Base-by-base conservation (phyloP, 1,140 invertebrate species). In the Aphaenogaster ashmeadi region DNA sequence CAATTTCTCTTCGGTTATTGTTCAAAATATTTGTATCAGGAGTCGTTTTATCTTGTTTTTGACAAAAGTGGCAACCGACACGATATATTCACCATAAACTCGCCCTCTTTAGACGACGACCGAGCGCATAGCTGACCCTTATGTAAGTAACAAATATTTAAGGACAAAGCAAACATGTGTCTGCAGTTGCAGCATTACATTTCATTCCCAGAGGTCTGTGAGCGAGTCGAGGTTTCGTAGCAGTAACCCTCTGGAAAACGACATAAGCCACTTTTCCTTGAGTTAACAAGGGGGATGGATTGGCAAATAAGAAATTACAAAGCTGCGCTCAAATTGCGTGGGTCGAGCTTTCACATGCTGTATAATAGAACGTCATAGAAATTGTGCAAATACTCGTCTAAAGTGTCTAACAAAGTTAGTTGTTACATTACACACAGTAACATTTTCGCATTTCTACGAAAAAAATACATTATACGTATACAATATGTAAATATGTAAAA, bases 291-390 rank as follows among this genome's bases (percentile, higher is more conserved):
- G 67, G 84, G 58, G 54, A 64, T 78, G 74, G 77, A 78, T 75
- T 79, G 79, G 44, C 60, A 90, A 90, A 90, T 87, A 88, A 84
- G 79, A 84, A 90, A 90, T 84, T 84, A 87, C 72, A 89, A 62
- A 60, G 71, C 71, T 79, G 54, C 58, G 50, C 66, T 62, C 33
- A 89, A 89, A 89, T 89, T 89, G 85, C 38, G 15, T 52, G 44
- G 41, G 58, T 80, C 69, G 80, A 60, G 69, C 80, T 84, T 75
- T 75, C 67, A 52, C 13, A 18, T 50, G 41, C 27, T 27, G 27
- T 60, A 54, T 74, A 83, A 83, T 74, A 58, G 41, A 84, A 66
- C 47, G 47, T 79, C 36, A 79, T 78, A 79, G 60, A 66, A 78
- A 79, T 86, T 47, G 81, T 18, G 56, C 36, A 86, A 78, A 54